Conservation (phyloP, 2,113 vertebrate species). For the Epinephelus fuscoguttatus region DNA sequence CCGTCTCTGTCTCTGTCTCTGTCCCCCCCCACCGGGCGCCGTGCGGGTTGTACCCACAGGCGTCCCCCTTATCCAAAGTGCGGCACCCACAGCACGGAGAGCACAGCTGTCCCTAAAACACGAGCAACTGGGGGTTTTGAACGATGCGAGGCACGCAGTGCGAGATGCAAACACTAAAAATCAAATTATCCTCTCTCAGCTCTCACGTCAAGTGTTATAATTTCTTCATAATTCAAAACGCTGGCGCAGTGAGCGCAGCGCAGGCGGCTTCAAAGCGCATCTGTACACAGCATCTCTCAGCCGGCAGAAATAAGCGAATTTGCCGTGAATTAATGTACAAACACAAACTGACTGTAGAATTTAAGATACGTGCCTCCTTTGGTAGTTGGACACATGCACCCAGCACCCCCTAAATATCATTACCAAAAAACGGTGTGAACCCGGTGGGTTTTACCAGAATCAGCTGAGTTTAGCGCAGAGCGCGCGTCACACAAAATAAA, state of each 20-base stretch:
- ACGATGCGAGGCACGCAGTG: neutral
- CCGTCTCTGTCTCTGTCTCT: neutral
- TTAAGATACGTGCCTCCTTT: neutral
- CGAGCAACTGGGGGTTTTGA: slow-evolving; percentile 13
- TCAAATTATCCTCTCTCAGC: neutral
- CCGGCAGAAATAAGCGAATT: neutral
- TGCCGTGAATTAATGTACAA: neutral
- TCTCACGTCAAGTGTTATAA: slow-evolving; percentile 24
- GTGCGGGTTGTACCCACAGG: slow-evolving; percentile 68
- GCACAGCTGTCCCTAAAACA: slow-evolving; percentile 30
- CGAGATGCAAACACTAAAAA: neutral
- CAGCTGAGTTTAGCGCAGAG: neutral
- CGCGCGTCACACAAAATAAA: neutral
- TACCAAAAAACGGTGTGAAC: neutral
- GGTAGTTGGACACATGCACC: neutral
- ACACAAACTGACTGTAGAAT: neutral
- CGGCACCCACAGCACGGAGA: slow-evolving; percentile 47
- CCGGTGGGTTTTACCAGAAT: neutral
- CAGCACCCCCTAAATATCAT: neutral
- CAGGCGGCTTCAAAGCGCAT: slow-evolving; percentile 53
- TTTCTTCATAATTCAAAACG: slow-evolving; percentile 36
- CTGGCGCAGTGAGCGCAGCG: slow-evolving; percentile 73
- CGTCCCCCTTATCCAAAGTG: slow-evolving; percentile 75
- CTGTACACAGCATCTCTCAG: neutral
- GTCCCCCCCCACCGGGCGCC: slow-evolving; percentile 8